phyloP scores from a whole-genome alignment of 2,113 vertebrate species.

The Gorsachius goisagi region DNA sequence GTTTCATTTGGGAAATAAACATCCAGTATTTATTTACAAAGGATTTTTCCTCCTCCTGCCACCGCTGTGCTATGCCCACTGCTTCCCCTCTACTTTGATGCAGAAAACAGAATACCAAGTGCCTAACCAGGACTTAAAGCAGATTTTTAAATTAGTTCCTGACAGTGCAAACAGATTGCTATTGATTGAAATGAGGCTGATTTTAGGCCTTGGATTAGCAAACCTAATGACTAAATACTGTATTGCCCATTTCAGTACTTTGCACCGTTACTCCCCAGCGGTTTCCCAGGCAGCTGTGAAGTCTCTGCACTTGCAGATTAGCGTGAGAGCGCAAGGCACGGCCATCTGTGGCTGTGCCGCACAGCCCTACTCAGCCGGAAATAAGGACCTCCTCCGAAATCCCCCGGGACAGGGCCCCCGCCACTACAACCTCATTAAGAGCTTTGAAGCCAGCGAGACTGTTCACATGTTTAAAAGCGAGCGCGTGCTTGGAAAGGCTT shows the following conservation, averaged over 20 bases:
- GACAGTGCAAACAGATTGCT: constrained; percentile 74
- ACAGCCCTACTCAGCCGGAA: not conserved
- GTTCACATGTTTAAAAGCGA: rapidly evolving
- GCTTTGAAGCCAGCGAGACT: not conserved
- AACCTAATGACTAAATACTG: constrained; percentile 53
- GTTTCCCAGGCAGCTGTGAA: constrained; percentile 62
- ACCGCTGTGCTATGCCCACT: not conserved
- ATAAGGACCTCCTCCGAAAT: not conserved
- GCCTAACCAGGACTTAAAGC: constrained; percentile 63
- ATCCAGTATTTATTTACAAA: constrained; percentile 49
- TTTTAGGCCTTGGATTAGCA: constrained; percentile 64
- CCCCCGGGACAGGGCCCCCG: not conserved
- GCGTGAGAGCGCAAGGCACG: not conserved
- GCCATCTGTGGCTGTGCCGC: constrained; percentile 45
- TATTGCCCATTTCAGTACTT: constrained; percentile 32
- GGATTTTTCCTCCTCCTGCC: constrained; percentile 33
- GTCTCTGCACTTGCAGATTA: constrained; percentile 34
- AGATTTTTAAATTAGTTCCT: constrained; percentile 74
- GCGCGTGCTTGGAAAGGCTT: not conserved
- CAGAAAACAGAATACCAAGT: constrained; percentile 42
- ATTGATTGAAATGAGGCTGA: constrained; percentile 68
- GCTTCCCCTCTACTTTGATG: constrained; percentile 1
- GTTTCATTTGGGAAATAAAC: constrained; percentile 46
- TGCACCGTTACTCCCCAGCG: constrained; percentile 40
- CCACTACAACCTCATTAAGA: not conserved